phyloP scores from a whole-genome alignment of 2,113 vertebrate species.

The Aegithalos caudatus region DNA sequence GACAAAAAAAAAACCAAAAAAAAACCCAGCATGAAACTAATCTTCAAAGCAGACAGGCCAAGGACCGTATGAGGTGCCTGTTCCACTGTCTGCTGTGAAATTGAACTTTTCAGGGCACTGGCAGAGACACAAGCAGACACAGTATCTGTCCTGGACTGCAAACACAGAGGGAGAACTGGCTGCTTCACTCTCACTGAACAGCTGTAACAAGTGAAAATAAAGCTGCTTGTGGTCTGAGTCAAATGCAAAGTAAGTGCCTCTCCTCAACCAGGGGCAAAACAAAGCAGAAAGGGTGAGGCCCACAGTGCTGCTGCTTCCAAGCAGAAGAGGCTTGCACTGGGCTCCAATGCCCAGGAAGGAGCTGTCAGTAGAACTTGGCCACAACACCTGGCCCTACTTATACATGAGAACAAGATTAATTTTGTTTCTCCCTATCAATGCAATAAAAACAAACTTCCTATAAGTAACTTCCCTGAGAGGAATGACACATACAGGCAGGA shows the following conservation, averaged over 20 bases:
- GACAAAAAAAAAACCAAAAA: not conserved
- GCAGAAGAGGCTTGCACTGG: not conserved
- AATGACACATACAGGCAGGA: not conserved
- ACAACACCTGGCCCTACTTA: not conserved
- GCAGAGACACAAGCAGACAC: not conserved
- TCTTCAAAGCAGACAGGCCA: not conserved
- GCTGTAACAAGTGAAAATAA: constrained; percentile 39
- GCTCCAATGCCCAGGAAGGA: not conserved
- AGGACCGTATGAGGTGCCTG: not conserved
- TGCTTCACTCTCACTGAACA: constrained; percentile 19
- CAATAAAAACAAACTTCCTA: not conserved
- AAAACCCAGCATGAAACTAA: not conserved
- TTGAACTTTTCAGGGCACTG: not conserved
- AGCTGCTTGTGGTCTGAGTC: constrained; percentile 10
- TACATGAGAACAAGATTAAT: not conserved
- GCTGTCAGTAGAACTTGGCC: not conserved
- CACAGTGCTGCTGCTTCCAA: not conserved
- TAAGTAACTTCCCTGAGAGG: not conserved
- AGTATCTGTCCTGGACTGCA: not conserved
- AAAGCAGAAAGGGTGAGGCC: not conserved
- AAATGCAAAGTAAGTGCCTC: constrained; percentile 2
- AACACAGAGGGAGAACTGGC: not conserved
- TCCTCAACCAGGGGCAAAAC: not conserved
- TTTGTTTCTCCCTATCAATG: not conserved
- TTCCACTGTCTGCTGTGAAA: not conserved